These are phyloP conservation scores for Mayetiola destructor DNA, from an alignment of 2,888 invertebrate species.

Conservation along the genomic window DNA sequence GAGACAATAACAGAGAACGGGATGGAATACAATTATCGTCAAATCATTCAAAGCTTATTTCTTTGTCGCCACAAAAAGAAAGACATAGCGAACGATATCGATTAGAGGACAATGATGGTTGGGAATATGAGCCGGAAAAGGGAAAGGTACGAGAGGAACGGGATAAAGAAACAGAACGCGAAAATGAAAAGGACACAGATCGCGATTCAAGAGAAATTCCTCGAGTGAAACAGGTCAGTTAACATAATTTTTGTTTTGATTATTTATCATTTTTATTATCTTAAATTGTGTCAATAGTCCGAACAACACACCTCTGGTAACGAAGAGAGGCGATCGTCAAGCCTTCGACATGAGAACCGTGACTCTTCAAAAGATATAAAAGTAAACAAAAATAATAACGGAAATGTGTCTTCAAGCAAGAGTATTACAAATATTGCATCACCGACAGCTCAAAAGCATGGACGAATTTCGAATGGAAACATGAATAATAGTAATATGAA, in stretches of 20 bases:
- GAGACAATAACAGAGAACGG: constrained; percentile 16
- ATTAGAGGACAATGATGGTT: constrained; percentile 35
- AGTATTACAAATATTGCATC: constrained; percentile 18
- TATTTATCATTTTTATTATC: neutral
- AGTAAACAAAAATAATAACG: constrained; percentile 16
- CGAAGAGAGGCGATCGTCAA: constrained; percentile 19
- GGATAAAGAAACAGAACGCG: constrained; percentile 35
- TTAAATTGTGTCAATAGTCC: neutral
- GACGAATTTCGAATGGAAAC: constrained; percentile 24
- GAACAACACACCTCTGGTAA: neutral
- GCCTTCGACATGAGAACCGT: constrained; percentile 18
- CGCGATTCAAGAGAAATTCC: constrained; percentile 24
- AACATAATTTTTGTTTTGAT: neutral
- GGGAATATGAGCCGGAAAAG: constrained; percentile 35
- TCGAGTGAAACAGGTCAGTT: too few species aligned
- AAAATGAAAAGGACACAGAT: constrained; percentile 24
- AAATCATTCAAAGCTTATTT: neutral
- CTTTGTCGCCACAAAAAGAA: constrained; percentile 19
- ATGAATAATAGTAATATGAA: constrained; percentile 36
- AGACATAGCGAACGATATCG: constrained; percentile 35
- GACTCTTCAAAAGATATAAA: constrained; percentile 18
- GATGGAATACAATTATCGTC: constrained; percentile 1
- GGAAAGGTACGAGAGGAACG: constrained; percentile 26
- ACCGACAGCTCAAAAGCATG: constrained; percentile 19
- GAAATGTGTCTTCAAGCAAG: constrained; percentile 13